Evolutionary conservation across 2,888 invertebrate species (phyloP).

Genomic region (Acanthosepion pharaonis): DNA sequence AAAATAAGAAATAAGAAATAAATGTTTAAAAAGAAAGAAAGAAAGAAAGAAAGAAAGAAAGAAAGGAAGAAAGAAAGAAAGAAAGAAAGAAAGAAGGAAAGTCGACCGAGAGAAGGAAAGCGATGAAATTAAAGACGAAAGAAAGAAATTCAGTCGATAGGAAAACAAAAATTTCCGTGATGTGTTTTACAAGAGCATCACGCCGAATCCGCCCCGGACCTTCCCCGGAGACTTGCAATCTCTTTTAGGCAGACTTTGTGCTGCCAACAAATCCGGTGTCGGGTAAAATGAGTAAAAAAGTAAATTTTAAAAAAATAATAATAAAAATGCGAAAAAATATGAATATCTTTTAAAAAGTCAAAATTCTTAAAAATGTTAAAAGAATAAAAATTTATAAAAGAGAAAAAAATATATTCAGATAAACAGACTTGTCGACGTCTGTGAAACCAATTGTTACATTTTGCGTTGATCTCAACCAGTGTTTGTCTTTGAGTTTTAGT

Average conservation of each 20-base stretch:
- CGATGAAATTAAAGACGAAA: too few relatives aligned
- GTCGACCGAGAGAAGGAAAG: neutral
- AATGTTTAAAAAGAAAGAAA: neutral
- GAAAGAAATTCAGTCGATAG: too few relatives aligned
- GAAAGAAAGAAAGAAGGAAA: neutral
- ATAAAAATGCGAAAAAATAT: neutral
- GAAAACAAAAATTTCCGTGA: neutral
- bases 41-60: neutral
- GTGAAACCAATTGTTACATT: neutral
- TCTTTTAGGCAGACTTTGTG: neutral
- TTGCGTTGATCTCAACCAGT: neutral
- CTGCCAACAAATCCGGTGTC: neutral
- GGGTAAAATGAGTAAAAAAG: neutral
- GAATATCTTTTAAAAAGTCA: neutral
- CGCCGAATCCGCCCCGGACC: neutral
- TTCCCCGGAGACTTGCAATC: constrained; percentile 18
- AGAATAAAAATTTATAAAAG: neutral
- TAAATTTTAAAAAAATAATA: neutral
- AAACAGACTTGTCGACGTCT: too few relatives aligned
- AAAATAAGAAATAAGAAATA: too few relatives aligned
- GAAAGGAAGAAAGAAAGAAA: neutral
- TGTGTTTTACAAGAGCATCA: neutral
- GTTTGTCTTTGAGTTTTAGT: neutral
- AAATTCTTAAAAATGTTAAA: neutral
- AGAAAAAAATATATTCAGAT: neutral